Percentiles rank a stretch among this genome's conserved stretches.
phyloP scores from a whole-genome alignment of 2,113 vertebrate species.

The Ursus arctos region DNA sequence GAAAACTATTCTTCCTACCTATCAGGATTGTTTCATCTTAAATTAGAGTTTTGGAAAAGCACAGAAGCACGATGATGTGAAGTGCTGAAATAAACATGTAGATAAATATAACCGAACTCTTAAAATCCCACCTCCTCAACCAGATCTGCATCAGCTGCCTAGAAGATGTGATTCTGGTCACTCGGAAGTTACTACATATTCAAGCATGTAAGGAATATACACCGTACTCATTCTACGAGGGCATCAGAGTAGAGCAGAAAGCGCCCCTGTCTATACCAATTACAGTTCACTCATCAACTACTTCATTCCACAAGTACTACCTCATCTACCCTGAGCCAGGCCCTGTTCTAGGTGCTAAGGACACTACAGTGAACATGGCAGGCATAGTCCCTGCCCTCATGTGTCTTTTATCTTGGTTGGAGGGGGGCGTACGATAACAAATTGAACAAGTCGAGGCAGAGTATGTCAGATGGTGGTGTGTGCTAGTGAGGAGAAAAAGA shows the following conservation, averaged over 20 bases:
- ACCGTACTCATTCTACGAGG: background rate
- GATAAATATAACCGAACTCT: conserved; percentile 19
- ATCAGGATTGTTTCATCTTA: background rate
- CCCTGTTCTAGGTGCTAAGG: background rate
- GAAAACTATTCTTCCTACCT: background rate
- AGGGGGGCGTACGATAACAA: background rate
- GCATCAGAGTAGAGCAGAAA: background rate
- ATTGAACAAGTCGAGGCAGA: background rate
- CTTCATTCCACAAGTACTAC: background rate
- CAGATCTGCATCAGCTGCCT: background rate
- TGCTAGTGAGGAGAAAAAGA: background rate
- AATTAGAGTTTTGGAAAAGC: conserved; percentile 23
- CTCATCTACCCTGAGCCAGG: background rate
- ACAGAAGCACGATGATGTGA: background rate
- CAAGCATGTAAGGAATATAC: background rate
- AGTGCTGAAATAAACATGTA: background rate
- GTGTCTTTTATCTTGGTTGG: background rate
- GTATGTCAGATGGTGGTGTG: background rate
- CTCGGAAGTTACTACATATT: background rate
- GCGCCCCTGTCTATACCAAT: background rate
- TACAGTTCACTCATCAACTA: background rate
- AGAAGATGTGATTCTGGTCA: background rate
- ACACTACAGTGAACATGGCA: background rate
- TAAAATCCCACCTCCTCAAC: background rate
- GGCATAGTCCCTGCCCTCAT: background rate